phyloP scores from a whole-genome alignment of 2,797 vertebrate genomes.

The Monodelphis domestica region DNA sequence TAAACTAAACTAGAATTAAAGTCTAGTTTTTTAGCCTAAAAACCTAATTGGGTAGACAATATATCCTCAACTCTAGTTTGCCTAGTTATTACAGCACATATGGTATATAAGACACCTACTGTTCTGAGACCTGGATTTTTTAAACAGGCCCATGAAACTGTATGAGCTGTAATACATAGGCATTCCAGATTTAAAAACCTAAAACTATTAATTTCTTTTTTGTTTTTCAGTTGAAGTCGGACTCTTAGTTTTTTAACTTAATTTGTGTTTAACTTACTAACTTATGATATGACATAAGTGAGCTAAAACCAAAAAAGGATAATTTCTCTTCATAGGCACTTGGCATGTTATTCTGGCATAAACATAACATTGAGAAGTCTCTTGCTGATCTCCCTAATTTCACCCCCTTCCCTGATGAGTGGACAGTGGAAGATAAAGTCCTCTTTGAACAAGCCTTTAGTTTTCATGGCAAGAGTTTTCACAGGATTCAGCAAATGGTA shows the following conservation, averaged over 20 bases:
- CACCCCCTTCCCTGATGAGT: slow-evolving; percentile 98
- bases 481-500: slow-evolving; percentile 99
- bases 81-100: slow-evolving; percentile 53
- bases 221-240: slow-evolving; percentile 50
- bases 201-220: slow-evolving; percentile 45
- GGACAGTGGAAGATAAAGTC: slow-evolving; percentile 99
- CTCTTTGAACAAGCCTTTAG: slow-evolving; percentile 99
- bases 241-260: slow-evolving; percentile 57
- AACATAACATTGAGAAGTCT: slow-evolving; percentile 98
- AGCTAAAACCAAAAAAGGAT: slow-evolving; percentile 77
- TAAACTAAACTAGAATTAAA: slow-evolving; percentile 17
- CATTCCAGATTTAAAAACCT: slow-evolving; percentile 21
- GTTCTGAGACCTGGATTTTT: slow-evolving; percentile 48
- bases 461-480: slow-evolving; percentile 99
- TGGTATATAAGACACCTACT: slow-evolving; percentile 59
- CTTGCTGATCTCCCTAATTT: slow-evolving; percentile 98
- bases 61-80: slow-evolving; percentile 65
- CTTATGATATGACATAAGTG: slow-evolving; percentile 59
- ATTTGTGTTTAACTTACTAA: slow-evolving; percentile 71
- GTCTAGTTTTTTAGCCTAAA: slow-evolving; percentile 52
- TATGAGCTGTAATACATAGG: slow-evolving; percentile 45
- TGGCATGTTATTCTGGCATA: slow-evolving; percentile 99
- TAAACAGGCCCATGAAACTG: slow-evolving; percentile 38
- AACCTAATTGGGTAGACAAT: slow-evolving; percentile 71
- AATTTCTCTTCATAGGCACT: slow-evolving; percentile 90